A percentile compares a stretch with the other conserved stretches of the same genome.
Conservation (phyloP, 2,113 vertebrate species). For the Ammodytes dubius region DNA sequence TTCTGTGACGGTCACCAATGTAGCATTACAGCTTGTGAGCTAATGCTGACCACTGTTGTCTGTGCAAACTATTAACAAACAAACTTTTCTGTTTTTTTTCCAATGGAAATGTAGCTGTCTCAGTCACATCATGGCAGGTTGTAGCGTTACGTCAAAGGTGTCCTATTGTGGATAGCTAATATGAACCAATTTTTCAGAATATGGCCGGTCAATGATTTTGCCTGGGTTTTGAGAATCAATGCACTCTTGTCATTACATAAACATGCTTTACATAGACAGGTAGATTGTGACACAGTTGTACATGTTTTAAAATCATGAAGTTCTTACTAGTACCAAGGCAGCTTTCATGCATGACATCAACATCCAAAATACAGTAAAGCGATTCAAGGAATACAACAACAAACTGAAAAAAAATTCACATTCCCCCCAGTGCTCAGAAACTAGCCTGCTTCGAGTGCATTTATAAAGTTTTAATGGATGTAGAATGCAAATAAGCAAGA, state of each 20-base stretch:
- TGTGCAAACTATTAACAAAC: too few relatives aligned
- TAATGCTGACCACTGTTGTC: too few relatives aligned
- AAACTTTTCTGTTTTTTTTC: too few relatives aligned
- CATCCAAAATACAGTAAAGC: neutral
- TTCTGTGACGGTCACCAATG: too few relatives aligned
- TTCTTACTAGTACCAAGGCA: neutral
- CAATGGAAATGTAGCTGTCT: too few relatives aligned
- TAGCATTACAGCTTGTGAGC: too few relatives aligned
- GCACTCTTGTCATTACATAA: neutral
- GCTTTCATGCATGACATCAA: slow-evolving; percentile 1
- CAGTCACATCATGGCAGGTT: too few relatives aligned
- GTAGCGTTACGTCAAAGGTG: too few relatives aligned
- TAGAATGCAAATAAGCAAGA: slow-evolving; percentile 7
- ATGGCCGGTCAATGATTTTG: neutral
- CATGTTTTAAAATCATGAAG: neutral
- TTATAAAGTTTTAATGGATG: slow-evolving; percentile 13
- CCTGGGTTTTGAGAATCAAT: neutral
- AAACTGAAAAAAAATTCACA: slow-evolving; percentile 3
- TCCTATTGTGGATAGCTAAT: too few relatives aligned
- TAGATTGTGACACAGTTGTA: neutral
- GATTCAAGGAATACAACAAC: neutral
- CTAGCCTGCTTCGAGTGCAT: neutral
- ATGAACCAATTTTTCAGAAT: neutral
- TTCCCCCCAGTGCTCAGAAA: neutral
- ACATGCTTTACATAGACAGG: neutral